phyloP scores from a whole-genome alignment of 2,113 vertebrate genomes.

The Microcebus griseorufus region DNA sequence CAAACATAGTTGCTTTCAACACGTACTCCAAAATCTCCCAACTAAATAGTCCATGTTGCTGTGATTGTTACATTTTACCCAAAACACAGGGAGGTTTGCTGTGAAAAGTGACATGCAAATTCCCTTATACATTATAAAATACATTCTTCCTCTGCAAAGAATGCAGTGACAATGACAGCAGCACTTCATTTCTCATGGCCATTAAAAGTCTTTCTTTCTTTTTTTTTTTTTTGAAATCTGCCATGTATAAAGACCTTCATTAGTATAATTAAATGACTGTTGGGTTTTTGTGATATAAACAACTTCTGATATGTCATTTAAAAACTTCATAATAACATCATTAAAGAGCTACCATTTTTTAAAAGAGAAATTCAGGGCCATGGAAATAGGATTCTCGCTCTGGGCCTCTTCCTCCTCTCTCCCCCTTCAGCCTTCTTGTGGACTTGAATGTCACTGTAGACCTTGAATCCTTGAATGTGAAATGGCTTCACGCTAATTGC shows the following conservation, averaged over 20 bases:
- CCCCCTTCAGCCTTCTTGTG: conserved; percentile 79
- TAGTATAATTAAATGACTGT: conserved; percentile 72
- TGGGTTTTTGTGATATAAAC: conserved; percentile 68
- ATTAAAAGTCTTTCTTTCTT: conserved; percentile 4
- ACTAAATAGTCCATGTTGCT: conserved; percentile 75
- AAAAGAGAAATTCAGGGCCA: conserved; percentile 46
- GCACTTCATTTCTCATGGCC: background rate
- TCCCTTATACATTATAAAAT: conserved; percentile 78
- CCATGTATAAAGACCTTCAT: conserved; percentile 68
- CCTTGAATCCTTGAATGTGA: conserved; percentile 93
- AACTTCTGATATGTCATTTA: conserved; percentile 65
- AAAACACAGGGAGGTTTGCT: conserved; percentile 71
- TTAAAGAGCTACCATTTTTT: conserved; percentile 63
- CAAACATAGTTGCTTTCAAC: conserved; percentile 76
- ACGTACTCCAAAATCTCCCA: conserved; percentile 77
- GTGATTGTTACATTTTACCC: conserved; percentile 73
- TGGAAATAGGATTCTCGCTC: conserved; percentile 64
- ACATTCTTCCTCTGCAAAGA: conserved; percentile 65
- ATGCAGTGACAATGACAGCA: conserved; percentile 30
- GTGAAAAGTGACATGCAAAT: conserved; percentile 79
- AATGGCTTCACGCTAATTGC: conserved; percentile 94
- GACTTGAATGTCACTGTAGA: conserved; percentile 91
- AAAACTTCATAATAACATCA: conserved; percentile 60
- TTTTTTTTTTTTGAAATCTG: background rate
- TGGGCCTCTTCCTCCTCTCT: conserved; percentile 58